Base-by-base conservation (phyloP, 2,888 invertebrate genomes). In the Leucophenga maculata region DNA sequence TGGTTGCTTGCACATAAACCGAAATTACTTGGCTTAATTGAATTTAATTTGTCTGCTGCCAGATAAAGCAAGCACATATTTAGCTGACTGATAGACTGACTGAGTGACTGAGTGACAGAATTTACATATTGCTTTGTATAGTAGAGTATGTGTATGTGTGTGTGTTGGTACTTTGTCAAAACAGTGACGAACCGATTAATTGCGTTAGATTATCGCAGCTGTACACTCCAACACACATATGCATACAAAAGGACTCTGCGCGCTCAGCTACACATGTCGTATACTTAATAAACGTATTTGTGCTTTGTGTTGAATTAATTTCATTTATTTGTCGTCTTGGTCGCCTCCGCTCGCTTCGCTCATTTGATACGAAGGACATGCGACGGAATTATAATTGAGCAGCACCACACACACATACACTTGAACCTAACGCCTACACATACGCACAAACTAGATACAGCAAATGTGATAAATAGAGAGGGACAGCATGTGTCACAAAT, bases 141-240 rank as follows among this genome's bases (percentile, higher is more conserved):
- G n/a, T 6, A 14, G 57, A 13, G n/a, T 26, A 1, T 31, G 31
- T 57, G 11, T 13, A 6, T 26, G 1, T 31, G 14, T 57, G 26
- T 26, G 6, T 76, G 77, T 76, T 74, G 76, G 78, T 78, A 75
- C 75, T 82, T 77, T 65, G 74, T 76, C 72, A 78, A 75, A 78
- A 77, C 78, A 76, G 80, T 83, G 82, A 80, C 80, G 83, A 80
- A 75, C 79, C 85, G 84, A 83, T 83, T 83, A 83, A 85, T 85
- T 83, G 83, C 79, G 72, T 83, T 81, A 85, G 85, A 83, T 83
- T 83, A 80, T 74, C 72, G 73, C 75, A 72, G 72, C 52, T 73
- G 66, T 65, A 72, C 59, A 65, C 31, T 66, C 67, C 69, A 59
- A 65, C 54, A 39, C 13, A 65, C 1, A 54, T 22, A 48, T 14